Evolutionary conservation across 2,113 vertebrate species (phyloP), one percentile per base, ranked within the genome.

Genomic region (Epinephelus cyanopodus): DNA sequence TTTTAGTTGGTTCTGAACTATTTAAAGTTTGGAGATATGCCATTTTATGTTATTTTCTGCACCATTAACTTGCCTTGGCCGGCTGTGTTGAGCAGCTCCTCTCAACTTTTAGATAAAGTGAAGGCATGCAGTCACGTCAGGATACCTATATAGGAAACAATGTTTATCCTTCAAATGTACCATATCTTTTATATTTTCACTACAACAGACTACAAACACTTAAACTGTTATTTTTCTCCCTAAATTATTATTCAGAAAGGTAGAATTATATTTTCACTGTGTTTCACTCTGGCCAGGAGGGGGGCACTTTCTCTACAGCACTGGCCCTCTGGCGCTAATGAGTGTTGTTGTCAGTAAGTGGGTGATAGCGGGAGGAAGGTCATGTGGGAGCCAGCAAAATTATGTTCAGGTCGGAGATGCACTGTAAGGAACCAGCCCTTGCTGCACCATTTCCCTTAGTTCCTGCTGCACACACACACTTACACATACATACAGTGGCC

Each of bases 351-450:
- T 87, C 84, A 82, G 84, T 87, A 79, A 92, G 69, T 81, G 86
- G 82, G 75, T 47, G 70, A 39, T 75, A 54, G 69, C 2, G 39
- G 69, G 58, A 71, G 80, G 61, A 66, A 90, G 89, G 92, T 89
- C 87, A 89, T 84, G 56, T 83, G 79, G 80, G 62, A 65, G 70
- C 81, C 64, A 83, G 64, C 62, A 82, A 74, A 89, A 87, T 85
- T 81, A 82, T 90, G 79, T 91, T 74, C 87, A 89, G 81, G 89
- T 89, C 83, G 88, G 58, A 78, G 69, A 74, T 77, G 76, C 65
- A 57, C 79, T 87, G 65, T 84, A 70, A 69, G 74, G 74, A 90
- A 82, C 61, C 60, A 60, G 53, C 63, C 39, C 81, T 81, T 64
- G 82, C 52, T 2, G 39, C 53, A 56, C 9, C 70, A 80, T 88